Base-by-base conservation (phyloP, 2,888 invertebrate genomes). In the Chrysolina americana region DNA sequence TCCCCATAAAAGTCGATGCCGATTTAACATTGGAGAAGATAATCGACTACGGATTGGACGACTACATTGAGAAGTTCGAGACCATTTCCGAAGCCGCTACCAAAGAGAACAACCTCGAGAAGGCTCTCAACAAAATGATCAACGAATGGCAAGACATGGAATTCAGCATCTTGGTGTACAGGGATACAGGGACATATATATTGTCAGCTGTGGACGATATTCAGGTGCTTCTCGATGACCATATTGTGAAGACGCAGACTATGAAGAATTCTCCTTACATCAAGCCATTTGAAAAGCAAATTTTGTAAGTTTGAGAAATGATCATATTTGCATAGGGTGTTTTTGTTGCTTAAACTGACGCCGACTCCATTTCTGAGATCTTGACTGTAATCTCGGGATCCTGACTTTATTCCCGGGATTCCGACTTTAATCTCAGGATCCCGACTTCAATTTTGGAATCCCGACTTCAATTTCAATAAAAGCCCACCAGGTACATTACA, bases 241-340 rank as follows among this genome's bases (percentile, higher is more conserved):
- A 98, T 86, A 94, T 98, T 80, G 95, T 98, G 10, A 98, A 98
- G 88, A 96, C 98, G 1, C 98, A 98, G 87, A 98, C 98, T 0
- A 98, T 98, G 97, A 95, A 98, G 88, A 97, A 97, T 84, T 98
- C 98, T 0, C 96, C 98, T 0, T 98, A 97, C 83, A 97, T 98
- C 78, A 97, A 97, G 86, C 98, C 98, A 0, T 98, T 98, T 86
- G 96, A 98, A 87, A 92, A 92, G 68, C 92, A 94, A 85, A 95
- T 95, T 78, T 81, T 92, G 95, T 95, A 89, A 90, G 92, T 89
- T 65, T 28, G n/a, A 68, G 8, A 36, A 8, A 8, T 0, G 36
- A 4, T 8, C 6, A 36, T 3, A 36, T 36, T 36, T 36, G 36
- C 3, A 8, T 6, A 36, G 36, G 0, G 36, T 36, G 36, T 36